phyloP scores from a whole-genome alignment of 2,888 invertebrate species.

The Anthophora plumipes region DNA sequence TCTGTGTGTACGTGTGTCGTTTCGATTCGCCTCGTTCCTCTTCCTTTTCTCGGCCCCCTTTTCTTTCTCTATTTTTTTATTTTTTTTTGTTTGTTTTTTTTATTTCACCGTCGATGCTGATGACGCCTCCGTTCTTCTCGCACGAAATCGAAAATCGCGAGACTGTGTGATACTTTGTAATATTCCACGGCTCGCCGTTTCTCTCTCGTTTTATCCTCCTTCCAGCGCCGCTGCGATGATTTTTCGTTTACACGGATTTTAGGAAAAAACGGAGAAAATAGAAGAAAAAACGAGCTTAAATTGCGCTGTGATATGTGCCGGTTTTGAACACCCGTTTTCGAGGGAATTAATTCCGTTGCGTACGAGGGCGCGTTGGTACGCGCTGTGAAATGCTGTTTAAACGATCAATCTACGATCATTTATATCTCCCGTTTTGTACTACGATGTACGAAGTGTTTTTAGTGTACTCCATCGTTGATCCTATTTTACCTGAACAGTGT shows the following conservation, averaged over 20 bases:
- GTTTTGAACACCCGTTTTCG: not conserved
- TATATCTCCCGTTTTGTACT: not conserved
- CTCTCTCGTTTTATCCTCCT: not conserved
- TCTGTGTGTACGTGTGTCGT: not conserved
- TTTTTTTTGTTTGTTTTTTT: not conserved
- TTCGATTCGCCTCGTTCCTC: not conserved
- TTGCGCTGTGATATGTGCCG: not conserved
- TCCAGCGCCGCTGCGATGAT: not conserved
- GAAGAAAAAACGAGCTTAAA: not conserved
- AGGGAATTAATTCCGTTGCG: conserved; percentile 13
- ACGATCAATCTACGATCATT: conserved; percentile 7
- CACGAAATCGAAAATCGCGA: conserved; percentile 34
- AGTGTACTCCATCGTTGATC: no score
- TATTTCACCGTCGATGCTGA: conserved; percentile 32
- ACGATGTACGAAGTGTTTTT: no score
- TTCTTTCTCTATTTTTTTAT: not conserved
- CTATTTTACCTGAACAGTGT: no score
- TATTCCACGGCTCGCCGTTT: not conserved
- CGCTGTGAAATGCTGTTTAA: conserved; percentile 6
- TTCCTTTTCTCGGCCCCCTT: not conserved
- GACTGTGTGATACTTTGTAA: not conserved
- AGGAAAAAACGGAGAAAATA: no score
- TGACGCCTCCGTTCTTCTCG: conserved; percentile 51
- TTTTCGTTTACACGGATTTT: no score
- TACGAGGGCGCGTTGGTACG: not conserved